Evolutionary conservation across 2,888 invertebrate species (phyloP).

Genomic region (Acholoe squamosa): DNA sequence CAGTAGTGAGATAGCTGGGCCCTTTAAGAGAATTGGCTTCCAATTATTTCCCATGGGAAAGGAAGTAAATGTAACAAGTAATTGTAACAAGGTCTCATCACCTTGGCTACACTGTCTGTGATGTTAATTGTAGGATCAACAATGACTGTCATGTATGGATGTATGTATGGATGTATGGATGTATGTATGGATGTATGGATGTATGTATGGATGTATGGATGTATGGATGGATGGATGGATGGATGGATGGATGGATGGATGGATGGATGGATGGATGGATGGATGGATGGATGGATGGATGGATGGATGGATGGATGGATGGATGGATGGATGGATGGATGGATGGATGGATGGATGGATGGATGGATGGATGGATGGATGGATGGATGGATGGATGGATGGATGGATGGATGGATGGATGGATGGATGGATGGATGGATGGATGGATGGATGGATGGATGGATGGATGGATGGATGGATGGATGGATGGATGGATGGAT

Average conservation of each 20-base stretch:
- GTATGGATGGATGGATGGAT: too few relatives aligned
- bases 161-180: too few relatives aligned
- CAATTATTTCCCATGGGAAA: too few relatives aligned
- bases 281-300: conserved; percentile 36
- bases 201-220: too few relatives aligned
- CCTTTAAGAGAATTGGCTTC: too few relatives aligned
- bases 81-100: too few relatives aligned
- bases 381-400: conserved; percentile 44
- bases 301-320: conserved; percentile 36
- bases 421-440: conserved; percentile 36
- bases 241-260: conserved; percentile 22
- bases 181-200: too few relatives aligned
- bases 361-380: conserved; percentile 39
- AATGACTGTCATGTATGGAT: too few relatives aligned
- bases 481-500: conserved; percentile 36
- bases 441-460: conserved; percentile 36
- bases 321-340: conserved; percentile 36
- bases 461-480: conserved; percentile 36
- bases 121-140: too few relatives aligned
- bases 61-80: too few relatives aligned
- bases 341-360: conserved; percentile 36
- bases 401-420: conserved; percentile 36
- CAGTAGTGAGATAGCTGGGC: too few relatives aligned
- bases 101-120: too few relatives aligned
- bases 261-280: conserved; percentile 36